A percentile compares a stretch with the other conserved stretches of the same genome.
Evolutionary conservation across 92 coral and sea anemone genomes (phyloP).

Genomic region (Umimayanthus kanabou): DNA sequence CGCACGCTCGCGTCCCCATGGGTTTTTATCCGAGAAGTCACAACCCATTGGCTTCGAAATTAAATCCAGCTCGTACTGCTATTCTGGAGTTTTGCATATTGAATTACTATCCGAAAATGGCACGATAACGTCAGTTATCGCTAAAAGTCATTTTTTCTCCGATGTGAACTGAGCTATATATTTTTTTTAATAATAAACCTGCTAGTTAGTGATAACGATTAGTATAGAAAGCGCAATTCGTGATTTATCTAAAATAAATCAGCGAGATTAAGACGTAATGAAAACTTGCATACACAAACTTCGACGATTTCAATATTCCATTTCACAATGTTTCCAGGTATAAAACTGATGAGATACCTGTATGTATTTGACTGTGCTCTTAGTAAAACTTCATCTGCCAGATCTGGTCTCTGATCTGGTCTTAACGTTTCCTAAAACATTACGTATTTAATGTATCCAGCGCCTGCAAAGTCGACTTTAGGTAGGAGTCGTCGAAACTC

Average conservation of each 20-base stretch:
- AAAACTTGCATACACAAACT: neutral
- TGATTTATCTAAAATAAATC: no score
- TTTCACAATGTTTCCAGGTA: neutral
- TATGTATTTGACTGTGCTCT: neutral
- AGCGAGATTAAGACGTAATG: no score
- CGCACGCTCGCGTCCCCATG: neutral
- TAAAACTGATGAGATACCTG: neutral
- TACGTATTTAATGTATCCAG: neutral
- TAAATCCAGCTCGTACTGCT: neutral
- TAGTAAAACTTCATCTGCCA: no score
- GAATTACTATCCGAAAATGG: no score
- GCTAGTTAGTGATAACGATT: no score
- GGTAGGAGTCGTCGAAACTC: neutral
- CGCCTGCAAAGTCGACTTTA: neutral
- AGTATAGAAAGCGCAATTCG: no score
- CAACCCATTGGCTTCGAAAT: no score
- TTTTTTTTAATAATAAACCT: no score
- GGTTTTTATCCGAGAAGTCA: neutral
- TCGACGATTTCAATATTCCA: neutral
- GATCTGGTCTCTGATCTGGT: neutral
- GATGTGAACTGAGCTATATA: no score
- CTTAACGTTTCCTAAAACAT: constrained; percentile 1
- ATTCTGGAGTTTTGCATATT: neutral
- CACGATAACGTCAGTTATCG: no score
- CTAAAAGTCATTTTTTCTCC: no score